These are phyloP conservation scores for Neuroterus valhalla DNA, from an alignment of 1,140 invertebrate species.

Conservation along the genomic window DNA sequence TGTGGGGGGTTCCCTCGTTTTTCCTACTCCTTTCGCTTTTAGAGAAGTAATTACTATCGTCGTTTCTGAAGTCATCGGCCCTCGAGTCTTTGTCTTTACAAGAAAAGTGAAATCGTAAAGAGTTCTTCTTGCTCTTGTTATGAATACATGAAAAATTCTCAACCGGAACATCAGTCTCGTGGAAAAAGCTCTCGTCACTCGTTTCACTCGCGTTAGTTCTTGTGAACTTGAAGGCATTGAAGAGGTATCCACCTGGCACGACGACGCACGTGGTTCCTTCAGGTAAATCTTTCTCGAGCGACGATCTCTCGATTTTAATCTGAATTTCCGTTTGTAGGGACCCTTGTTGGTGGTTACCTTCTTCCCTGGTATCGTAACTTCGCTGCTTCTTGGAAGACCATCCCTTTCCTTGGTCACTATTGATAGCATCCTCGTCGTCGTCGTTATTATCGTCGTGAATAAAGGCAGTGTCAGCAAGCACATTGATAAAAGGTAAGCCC, in stretches of 20 bases:
- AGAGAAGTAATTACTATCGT: conserved; percentile 13
- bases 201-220: conserved; percentile 23
- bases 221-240: conserved; percentile 24
- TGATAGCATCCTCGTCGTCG: conserved; percentile 38
- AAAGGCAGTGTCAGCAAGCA: conserved; percentile 28
- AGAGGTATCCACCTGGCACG: conserved; percentile 6
- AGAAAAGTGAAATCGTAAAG: conserved; percentile 16
- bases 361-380: background rate
- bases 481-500: conserved; percentile 24
- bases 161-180: conserved; percentile 1
- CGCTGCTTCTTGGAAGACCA: conserved; percentile 27
- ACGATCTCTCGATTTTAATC: background rate
- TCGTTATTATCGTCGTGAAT: conserved; percentile 51
- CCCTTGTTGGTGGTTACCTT: background rate
- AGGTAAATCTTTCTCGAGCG: conserved; percentile 14
- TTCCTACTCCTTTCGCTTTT: conserved; percentile 34
- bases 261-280: conserved; percentile 31
- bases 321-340: conserved; percentile 3
- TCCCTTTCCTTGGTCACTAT: conserved; percentile 14
- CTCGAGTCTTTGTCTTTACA: conserved; percentile 25
- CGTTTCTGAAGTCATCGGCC: conserved; percentile 2
- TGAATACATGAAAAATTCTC: conserved; percentile 13
- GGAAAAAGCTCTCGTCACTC: conserved; percentile 22
- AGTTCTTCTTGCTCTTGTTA: conserved; percentile 13
- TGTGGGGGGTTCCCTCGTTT: conserved; percentile 52